These are phyloP conservation scores for Peribatodes rhomboidaria DNA, from an alignment of 2,888 invertebrate genomes.

Conservation along the genomic window DNA sequence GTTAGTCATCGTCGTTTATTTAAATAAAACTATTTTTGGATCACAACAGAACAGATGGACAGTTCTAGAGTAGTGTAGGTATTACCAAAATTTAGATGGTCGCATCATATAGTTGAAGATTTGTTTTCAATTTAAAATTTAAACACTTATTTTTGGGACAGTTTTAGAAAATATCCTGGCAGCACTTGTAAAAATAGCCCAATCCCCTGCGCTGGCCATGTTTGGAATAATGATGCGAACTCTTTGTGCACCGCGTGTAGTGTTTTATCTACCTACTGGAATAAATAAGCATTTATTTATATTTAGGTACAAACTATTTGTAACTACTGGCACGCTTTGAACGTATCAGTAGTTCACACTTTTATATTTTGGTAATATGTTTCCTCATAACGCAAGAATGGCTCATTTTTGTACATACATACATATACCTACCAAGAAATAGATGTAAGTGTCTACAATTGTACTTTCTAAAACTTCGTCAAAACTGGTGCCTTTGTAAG, in stretches of 20 bases:
- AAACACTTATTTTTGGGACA: not conserved
- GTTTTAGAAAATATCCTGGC: not conserved
- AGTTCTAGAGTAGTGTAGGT: not conserved
- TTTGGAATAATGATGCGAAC: conserved; percentile 58
- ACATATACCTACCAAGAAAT: too few species aligned
- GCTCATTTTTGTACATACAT: too few species aligned
- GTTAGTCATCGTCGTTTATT: not conserved
- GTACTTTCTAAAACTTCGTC: too few species aligned
- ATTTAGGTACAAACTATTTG: conserved; percentile 13
- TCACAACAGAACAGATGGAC: not conserved
- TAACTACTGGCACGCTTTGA: not conserved
- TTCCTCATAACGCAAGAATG: not conserved
- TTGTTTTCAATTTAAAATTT: too few species aligned
- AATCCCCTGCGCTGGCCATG: conserved; percentile 52
- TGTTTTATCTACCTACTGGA: conserved; percentile 17
- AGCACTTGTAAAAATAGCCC: conserved; percentile 52
- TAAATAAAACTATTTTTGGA: not conserved
- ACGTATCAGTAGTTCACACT: not conserved
- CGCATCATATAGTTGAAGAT: not conserved
- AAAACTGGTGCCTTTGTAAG: too few species aligned
- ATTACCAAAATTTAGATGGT: not conserved
- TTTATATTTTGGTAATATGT: not conserved
- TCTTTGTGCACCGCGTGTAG: conserved; percentile 31
- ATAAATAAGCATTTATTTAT: conserved; percentile 20
- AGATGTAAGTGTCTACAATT: too few species aligned